phyloP scores from a whole-genome alignment of 1,140 invertebrate genomes.

The Bombus sylvicola region DNA sequence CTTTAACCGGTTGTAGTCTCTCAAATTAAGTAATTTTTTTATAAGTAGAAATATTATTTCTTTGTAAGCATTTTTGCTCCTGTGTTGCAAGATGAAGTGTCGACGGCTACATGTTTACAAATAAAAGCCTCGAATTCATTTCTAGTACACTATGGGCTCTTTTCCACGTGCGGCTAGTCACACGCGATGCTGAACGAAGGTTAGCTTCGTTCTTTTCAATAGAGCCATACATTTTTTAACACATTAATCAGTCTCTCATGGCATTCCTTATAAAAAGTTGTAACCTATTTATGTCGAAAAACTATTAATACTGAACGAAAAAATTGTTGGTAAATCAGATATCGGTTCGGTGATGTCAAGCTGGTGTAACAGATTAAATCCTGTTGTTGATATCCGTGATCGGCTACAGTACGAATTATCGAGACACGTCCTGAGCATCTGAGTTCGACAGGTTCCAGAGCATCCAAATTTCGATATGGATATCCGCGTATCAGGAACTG shows the following conservation, averaged over 20 bases:
- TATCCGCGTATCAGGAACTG: conserved; percentile 13
- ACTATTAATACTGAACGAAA: too few relatives aligned
- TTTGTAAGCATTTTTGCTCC: too few relatives aligned
- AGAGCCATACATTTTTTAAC: too few relatives aligned
- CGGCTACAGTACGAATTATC: conserved; percentile 17
- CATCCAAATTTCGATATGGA: conserved; percentile 8
- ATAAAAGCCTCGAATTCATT: neutral
- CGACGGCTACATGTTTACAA: neutral
- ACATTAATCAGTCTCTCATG: too few relatives aligned
- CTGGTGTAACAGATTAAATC: conserved; percentile 27
- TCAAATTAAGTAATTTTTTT: neutral
- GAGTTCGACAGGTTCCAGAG: conserved; percentile 19
- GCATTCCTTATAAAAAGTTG: too few relatives aligned
- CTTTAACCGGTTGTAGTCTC: neutral
- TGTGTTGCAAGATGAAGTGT: too few relatives aligned
- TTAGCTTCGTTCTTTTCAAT: too few relatives aligned
- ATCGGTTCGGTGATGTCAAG: neutral
- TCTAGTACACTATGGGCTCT: neutral
- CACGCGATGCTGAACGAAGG: too few relatives aligned
- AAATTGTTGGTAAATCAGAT: neutral
- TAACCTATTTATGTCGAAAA: too few relatives aligned
- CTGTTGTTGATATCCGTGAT: conserved; percentile 20
- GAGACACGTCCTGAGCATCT: conserved; percentile 11
- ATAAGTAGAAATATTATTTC: too few relatives aligned
- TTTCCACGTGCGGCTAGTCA: too few relatives aligned